Percentiles rank a stretch among this genome's conserved stretches.
Conservation (phyloP, 2,797 vertebrate genomes). For the Limnodromus scolopaceus region DNA sequence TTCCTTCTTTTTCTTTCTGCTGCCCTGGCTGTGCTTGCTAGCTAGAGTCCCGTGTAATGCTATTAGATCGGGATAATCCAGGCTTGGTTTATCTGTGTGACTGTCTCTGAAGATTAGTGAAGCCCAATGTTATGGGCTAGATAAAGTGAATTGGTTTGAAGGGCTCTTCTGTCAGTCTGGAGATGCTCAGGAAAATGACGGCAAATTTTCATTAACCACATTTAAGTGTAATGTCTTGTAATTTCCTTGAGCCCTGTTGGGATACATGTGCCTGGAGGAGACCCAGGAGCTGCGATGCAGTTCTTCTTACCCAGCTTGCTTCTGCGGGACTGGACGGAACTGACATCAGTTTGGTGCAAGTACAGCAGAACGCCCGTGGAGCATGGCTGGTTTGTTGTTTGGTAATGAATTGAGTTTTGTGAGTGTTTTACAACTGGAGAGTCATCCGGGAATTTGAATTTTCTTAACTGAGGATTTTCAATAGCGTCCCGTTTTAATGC, state of each 20-base stretch:
- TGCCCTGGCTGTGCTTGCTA: constrained; percentile 31
- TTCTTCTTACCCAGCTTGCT: neutral
- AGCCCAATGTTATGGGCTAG: constrained; percentile 9
- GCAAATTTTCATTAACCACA: constrained; percentile 53
- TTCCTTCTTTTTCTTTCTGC: constrained; percentile 46
- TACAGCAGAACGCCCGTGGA: neutral
- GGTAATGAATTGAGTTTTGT: neutral
- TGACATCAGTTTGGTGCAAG: neutral
- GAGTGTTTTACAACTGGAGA: neutral
- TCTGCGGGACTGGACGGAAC: neutral
- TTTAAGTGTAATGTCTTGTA: constrained; percentile 8
- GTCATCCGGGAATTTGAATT: neutral
- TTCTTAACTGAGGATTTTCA: neutral
- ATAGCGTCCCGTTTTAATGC: neutral
- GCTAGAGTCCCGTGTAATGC: constrained; percentile 54
- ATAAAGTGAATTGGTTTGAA: constrained; percentile 36
- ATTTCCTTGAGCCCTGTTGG: neutral
- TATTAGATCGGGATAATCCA: constrained; percentile 69
- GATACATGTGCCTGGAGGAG: neutral
- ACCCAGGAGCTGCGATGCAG: neutral
- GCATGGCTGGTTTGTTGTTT: neutral
- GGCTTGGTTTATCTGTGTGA: constrained; percentile 61
- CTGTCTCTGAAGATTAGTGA: constrained; percentile 72
- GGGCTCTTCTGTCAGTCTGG: constrained; percentile 32
- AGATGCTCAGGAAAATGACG: constrained; percentile 29